phyloP scores from a whole-genome alignment of 2,888 invertebrate species.

The Callyntrura sp. region DNA sequence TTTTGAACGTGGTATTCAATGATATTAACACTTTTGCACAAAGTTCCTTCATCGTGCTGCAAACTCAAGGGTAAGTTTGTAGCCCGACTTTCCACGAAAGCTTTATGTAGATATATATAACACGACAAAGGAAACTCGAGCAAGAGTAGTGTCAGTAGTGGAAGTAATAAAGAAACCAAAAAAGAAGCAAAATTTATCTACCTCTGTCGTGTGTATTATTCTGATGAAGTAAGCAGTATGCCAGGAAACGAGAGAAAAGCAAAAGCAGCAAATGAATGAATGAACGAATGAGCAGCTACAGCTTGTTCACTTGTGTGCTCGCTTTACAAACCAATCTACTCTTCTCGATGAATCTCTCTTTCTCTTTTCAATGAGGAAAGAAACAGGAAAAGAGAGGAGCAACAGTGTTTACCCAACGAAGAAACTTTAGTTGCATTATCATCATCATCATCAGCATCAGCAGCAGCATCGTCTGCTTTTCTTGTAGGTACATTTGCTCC shows the following conservation, averaged over 20 bases:
- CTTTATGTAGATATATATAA: too few species aligned
- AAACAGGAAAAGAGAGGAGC: slow-evolving; percentile 55
- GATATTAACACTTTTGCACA: too few species aligned
- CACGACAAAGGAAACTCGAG: too few species aligned
- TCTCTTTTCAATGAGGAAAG: slow-evolving; percentile 43
- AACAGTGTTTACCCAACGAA: slow-evolving; percentile 73
- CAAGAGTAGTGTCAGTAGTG: neutral
- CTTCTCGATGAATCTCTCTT: too few species aligned
- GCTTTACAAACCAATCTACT: slow-evolving; percentile 63
- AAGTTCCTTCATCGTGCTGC: too few species aligned
- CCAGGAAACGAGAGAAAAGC: too few species aligned
- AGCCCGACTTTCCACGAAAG: too few species aligned
- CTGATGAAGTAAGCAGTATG: too few species aligned
- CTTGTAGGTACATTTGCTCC: neutral
- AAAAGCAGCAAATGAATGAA: slow-evolving; percentile 58
- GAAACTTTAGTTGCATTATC: slow-evolving; percentile 17
- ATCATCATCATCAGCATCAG: neutral
- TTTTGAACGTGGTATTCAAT: too few species aligned
- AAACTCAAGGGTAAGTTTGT: too few species aligned
- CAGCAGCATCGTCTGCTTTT: neutral
- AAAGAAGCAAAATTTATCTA: too few species aligned
- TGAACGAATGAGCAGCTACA: slow-evolving; percentile 65
- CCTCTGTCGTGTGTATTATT: too few species aligned
- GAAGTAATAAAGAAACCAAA: neutral
- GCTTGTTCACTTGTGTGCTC: slow-evolving; percentile 70